A percentile compares a stretch with the other conserved stretches of the same genome.
These are phyloP conservation scores for Helarctos malayanus DNA, from an alignment of 2,797 vertebrate genomes.

Conservation along the genomic window DNA sequence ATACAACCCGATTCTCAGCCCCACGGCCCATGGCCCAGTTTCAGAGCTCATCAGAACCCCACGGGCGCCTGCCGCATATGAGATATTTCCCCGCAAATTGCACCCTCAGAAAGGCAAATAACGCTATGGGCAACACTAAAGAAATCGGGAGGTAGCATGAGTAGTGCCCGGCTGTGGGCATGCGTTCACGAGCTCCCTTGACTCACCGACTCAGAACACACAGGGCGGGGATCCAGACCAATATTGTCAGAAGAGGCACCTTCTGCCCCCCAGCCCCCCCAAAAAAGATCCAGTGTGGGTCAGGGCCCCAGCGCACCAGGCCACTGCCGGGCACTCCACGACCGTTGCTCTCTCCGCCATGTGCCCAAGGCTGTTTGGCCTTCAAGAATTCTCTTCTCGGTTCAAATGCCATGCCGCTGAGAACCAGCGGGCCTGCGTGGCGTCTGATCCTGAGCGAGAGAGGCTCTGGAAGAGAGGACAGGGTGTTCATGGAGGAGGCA, in stretches of 20 bases:
- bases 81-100: background rate
- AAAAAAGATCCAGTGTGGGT: background rate
- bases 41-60: background rate
- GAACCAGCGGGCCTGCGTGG: background rate
- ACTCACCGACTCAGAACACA: background rate
- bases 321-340: rapidly evolving
- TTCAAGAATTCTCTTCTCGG: background rate
- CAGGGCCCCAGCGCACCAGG: background rate
- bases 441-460: background rate
- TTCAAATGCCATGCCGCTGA: background rate
- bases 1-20: rapidly evolving
- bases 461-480: background rate
- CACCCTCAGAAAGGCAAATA: background rate
- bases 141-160: background rate
- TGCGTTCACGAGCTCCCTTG: rapidly evolving
- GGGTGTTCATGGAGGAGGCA: rapidly evolving
- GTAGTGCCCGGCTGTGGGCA: rapidly evolving
- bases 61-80: background rate
- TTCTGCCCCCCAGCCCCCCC: rapidly evolving
- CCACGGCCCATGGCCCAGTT: rapidly evolving
- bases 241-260: background rate
- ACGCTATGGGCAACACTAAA: background rate
- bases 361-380: background rate
- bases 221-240: background rate
- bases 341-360: rapidly evolving